phyloP scores from a whole-genome alignment of 2,888 invertebrate genomes.

The Ametastegia equiseti region DNA sequence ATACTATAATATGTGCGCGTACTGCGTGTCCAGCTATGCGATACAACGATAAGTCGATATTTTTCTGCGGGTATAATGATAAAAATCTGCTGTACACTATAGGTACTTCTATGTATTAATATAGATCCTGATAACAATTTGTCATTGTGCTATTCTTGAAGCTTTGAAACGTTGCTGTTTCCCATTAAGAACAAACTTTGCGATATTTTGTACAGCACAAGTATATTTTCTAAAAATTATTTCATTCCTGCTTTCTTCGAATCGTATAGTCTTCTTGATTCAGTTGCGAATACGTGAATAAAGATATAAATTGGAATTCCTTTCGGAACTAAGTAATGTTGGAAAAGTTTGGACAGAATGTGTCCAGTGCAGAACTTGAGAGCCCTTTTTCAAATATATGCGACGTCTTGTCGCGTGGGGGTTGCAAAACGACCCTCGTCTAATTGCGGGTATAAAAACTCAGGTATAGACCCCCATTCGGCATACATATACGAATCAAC shows the following conservation, averaged over 20 bases:
- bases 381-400: neutral
- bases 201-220: too few relatives aligned
- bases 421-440: slow-evolving; percentile 12
- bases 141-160: too few relatives aligned
- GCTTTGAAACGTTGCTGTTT: neutral
- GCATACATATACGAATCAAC: too few relatives aligned
- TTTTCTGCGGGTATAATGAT: neutral
- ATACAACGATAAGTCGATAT: neutral
- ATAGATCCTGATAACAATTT: too few relatives aligned
- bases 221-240: neutral
- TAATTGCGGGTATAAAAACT: neutral
- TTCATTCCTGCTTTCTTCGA: neutral
- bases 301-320: neutral
- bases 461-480: slow-evolving; percentile 10
- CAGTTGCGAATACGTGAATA: neutral
- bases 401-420: neutral
- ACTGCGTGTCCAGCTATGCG: too few relatives aligned
- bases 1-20: too few relatives aligned
- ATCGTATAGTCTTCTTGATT: too few relatives aligned
- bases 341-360: neutral
- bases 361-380: neutral
- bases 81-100: neutral
- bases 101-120: too few relatives aligned
- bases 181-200: too few relatives aligned
- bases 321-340: neutral